Evolutionary conservation across 2,888 invertebrate genomes (phyloP), one percentile per base, ranked within the genome.

Genomic region (Apodemia hepburni): DNA sequence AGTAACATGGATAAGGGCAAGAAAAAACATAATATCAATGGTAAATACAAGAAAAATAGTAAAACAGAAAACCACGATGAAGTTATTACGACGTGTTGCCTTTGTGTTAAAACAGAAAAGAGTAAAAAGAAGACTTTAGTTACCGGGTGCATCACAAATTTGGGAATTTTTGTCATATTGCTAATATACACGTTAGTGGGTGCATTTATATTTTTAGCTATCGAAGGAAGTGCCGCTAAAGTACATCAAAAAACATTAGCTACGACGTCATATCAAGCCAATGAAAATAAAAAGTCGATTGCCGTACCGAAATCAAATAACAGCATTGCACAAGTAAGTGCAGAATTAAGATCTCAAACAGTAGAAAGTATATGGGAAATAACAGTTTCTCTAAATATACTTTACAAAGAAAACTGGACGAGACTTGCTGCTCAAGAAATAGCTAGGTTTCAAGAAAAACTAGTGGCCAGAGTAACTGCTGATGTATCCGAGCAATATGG

Each of bases 361-460:
- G 97, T 97, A n/a, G 96, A 97, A 84, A 97, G 95, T 77, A 96
- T 98, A 76, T 98, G 98, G 98, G 96, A 97, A 81, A 96, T 97
- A 62, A 98, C 98, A 1, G 95, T 96, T 66, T 95, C 95, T 58
- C 85, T 97, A 68, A 98, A 98, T 80, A 96, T 98, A 74, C 92
- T 98, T 62, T 97, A 97, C 81, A 95, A 95, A 76, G 96, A 96
- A 76, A 97, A 98, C 82, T 98, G 98, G 97, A 97, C 97, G 59
- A 93, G 95, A 76, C 90, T 95, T 71, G 97, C 96, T 0, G 95
- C 95, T 47, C 94, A 94, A 73, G 95, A 92, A 75, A 92, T 92
- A 59, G 87, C 88, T 0, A 94, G 95, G 78, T 97, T 97, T 85
- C 97, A 97, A 82, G 95, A 96, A 79, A 95, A 96, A 84, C 85